Evolutionary conservation across 2,888 invertebrate genomes (phyloP), one percentile per base, ranked within the genome.

Genomic region (Microlaimidae sp.): DNA sequence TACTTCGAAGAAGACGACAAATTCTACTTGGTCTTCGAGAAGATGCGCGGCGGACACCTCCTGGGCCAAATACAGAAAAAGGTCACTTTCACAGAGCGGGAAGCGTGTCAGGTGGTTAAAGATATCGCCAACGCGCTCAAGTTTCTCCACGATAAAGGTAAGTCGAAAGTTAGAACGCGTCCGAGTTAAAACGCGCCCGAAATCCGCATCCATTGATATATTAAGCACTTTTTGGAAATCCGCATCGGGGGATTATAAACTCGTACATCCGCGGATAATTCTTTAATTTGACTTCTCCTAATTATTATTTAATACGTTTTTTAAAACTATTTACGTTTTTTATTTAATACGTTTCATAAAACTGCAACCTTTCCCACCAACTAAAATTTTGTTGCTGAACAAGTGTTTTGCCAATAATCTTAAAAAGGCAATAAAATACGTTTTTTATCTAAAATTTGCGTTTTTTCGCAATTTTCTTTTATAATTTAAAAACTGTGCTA

Each of bases 21-120:
- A 59, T 93, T 92, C 76, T 93, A 89, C 76, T 81, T 95, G 75
- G 88, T 93, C 70, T 95, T 93, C 78, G 92, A 95, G 76, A 93
- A 92, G 79, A 83, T 92, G 72, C 83, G 83, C 73, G 93, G 93
- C 65, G 76, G 93, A 59, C 92, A 90, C 62, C 78, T 95, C 69
- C 79, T 95, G 66, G 80, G 82, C 53, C 85, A 90, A 72, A 92
- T 95, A 69, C 88, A 92, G 74, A 83, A 86, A 75, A 80, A 85
- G 68, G 81, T 84, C 58, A 85, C 85, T 73, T 87, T 97, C 76
- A 87, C 86, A 56, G 95, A 97, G 75, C 81, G 85, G 67, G 92
- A 93, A 73, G 95, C 93, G 61, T 86, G 88, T 63, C 81, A 85
- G 73, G 89, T 97, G 61, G 82, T 93, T 59, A 80, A 83, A 64